phyloP scores from a whole-genome alignment of 2,888 invertebrate species.

The Orthonevra nobilis region DNA sequence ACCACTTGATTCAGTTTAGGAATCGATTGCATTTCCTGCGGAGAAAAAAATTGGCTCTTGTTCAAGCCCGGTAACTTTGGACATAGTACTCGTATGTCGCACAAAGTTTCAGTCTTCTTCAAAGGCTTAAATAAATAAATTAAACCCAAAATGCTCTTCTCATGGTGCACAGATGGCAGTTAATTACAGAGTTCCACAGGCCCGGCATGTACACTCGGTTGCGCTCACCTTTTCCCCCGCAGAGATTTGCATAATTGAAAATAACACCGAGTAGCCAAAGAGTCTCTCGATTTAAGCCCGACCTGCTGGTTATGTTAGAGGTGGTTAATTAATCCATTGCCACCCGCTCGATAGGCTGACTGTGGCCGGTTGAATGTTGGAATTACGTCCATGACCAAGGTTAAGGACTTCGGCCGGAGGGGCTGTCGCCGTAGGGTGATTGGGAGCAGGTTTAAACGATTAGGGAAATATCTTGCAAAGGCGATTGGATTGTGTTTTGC shows the following conservation, averaged over 20 bases:
- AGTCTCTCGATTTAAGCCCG: slow-evolving; percentile 18
- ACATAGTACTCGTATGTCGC: too few relatives aligned
- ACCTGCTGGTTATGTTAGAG: too few relatives aligned
- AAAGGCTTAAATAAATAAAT: too few relatives aligned
- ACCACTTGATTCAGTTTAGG: slow-evolving; percentile 2
- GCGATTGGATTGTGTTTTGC: slow-evolving; percentile 47
- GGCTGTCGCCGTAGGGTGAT: slow-evolving; percentile 1
- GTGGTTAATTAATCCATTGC: too few relatives aligned
- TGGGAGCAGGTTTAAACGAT: slow-evolving; percentile 24
- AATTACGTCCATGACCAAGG: slow-evolving; percentile 27
- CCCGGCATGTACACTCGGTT: too few relatives aligned
- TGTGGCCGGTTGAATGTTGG: slow-evolving; percentile 20
- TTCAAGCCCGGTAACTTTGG: too few relatives aligned
- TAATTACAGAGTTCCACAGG: slow-evolving; percentile 52
- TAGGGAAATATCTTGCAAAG: slow-evolving; percentile 35
- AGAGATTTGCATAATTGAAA: slow-evolving; percentile 53
- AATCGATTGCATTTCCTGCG: slow-evolving; percentile 13
- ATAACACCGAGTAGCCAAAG: slow-evolving; percentile 18
- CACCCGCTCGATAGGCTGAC: neutral
- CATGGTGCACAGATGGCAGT: too few relatives aligned
- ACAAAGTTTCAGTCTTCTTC: too few relatives aligned
- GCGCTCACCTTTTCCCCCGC: too few relatives aligned
- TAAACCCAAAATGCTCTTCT: too few relatives aligned
- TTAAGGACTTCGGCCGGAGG: slow-evolving; percentile 6
- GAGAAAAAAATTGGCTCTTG: slow-evolving; percentile 9